Evolutionary conservation across 2,113 vertebrate genomes (phyloP), one percentile per base, ranked within the genome.

Genomic region (Equus przewalskii): DNA sequence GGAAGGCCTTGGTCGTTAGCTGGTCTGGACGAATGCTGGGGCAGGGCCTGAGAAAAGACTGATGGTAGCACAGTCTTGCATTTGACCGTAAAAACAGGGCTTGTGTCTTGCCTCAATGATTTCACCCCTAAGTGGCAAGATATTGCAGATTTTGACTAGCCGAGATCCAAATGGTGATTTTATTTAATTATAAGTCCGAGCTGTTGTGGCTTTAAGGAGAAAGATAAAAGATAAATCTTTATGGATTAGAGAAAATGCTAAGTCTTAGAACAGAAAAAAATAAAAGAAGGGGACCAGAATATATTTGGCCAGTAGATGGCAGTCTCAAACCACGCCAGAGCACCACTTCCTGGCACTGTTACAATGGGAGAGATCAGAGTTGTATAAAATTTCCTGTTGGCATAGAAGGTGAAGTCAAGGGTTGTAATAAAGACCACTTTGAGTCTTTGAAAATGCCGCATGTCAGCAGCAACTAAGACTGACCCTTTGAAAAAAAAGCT

Each of bases 371-470:
- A 64, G 81, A 12, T 30, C 0, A 0, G 46, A 56, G 79, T 12
- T 24, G 22, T 60, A 62, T 94, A 84, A 21, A 90, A 95, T 96
- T 94, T 96, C 92, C 95, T 11, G 46, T 49, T 65, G 92, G 91
- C 91, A 36, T 15, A 6, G 80, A 96, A 96, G 94, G 96, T 96
- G 95, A 97, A 97, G 92, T 78, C 95, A 82, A 97, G 97, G 97
- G 94, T 91, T 96, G 92, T 72, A 80, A 89, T 93, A 78, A 90
- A 96, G 95, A 88, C 94, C 84, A 78, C 56, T 56, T 0, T 0
- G 89, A 80, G 91, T 18, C 97, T 97, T 41, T 81, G 95, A 90
- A 98, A 97, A 97, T 33, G 80, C 65, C 3, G 21, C 70, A 6
- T 18, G 93, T 79, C 88, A 82, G 96, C 91, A 94, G 90, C 94